Evolutionary conservation across 2,797 vertebrate genomes (phyloP).

Genomic region (Muscicapa striata): DNA sequence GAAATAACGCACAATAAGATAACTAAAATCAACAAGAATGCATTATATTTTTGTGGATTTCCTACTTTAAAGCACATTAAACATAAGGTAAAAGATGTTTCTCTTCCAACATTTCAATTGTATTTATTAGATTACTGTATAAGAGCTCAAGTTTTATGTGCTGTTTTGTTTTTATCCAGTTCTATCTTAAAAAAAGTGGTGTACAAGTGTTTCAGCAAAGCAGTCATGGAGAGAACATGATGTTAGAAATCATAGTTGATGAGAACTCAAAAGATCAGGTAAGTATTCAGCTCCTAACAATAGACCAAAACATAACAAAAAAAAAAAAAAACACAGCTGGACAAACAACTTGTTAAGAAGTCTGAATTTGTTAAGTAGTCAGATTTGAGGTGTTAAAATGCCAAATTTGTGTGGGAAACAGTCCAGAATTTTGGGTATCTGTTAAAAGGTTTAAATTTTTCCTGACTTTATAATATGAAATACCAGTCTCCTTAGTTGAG

Average conservation of each 20-base stretch:
- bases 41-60: conserved; percentile 96
- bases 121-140: neutral
- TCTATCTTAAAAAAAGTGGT: conserved; percentile 90
- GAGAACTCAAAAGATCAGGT: conserved; percentile 80
- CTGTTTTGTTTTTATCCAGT: conserved; percentile 76
- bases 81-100: conserved; percentile 85
- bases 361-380: neutral
- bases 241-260: conserved; percentile 84
- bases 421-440: neutral
- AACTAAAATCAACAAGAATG: conserved; percentile 82
- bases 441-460: neutral
- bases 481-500: neutral
- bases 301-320: neutral
- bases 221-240: conserved; percentile 96
- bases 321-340: too few species aligned
- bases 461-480: neutral
- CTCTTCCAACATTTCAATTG: neutral
- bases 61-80: conserved; percentile 94
- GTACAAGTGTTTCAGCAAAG: conserved; percentile 97
- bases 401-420: neutral
- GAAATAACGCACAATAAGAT: conserved; percentile 81
- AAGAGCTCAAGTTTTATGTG: conserved; percentile 9
- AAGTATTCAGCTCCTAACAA: conserved; percentile 39
- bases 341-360: neutral
- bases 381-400: neutral